A percentile compares a stretch with the other conserved stretches of the same genome.
phyloP scores from a whole-genome alignment of 2,888 invertebrate species.

The Synergus gifuensis region DNA sequence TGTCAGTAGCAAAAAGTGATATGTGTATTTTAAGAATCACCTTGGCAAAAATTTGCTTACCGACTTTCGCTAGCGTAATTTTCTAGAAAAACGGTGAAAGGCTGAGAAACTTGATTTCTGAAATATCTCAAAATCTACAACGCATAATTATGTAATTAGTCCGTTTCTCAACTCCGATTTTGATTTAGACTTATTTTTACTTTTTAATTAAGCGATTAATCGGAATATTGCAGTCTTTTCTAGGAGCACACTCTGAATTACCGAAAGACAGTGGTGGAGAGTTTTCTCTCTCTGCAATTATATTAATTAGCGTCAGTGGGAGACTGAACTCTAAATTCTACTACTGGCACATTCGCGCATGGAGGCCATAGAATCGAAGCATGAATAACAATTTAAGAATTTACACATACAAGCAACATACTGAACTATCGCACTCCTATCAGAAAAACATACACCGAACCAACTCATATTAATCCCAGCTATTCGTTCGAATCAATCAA shows the following conservation, averaged over 20 bases:
- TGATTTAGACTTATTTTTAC: neutral
- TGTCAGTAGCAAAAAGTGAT: slow-evolving; percentile 32
- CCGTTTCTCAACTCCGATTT: neutral
- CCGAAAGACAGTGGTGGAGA: neutral
- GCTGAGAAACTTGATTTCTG: neutral
- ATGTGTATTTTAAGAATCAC: slow-evolving; percentile 22
- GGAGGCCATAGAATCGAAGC: slow-evolving; percentile 14
- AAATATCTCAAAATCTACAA: neutral
- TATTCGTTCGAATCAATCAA: slow-evolving; percentile 10
- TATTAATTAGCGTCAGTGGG: neutral
- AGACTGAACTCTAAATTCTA: neutral
- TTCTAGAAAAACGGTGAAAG: neutral
- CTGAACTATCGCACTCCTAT: slow-evolving; percentile 19
- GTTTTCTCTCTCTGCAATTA: neutral
- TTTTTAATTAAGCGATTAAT: slow-evolving; percentile 2
- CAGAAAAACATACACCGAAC: neutral
- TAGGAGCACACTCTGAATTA: neutral
- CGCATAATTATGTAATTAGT: neutral
- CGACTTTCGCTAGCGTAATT: neutral
- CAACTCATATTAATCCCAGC: slow-evolving; percentile 26
- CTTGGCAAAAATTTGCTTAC: neutral
- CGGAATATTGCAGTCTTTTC: slow-evolving; percentile 1
- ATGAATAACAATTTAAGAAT: neutral
- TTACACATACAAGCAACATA: slow-evolving; percentile 16
- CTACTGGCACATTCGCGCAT: slow-evolving; percentile 16